Conservation (phyloP, 2,113 vertebrate species). For the Cynopterus brachyotis region DNA sequence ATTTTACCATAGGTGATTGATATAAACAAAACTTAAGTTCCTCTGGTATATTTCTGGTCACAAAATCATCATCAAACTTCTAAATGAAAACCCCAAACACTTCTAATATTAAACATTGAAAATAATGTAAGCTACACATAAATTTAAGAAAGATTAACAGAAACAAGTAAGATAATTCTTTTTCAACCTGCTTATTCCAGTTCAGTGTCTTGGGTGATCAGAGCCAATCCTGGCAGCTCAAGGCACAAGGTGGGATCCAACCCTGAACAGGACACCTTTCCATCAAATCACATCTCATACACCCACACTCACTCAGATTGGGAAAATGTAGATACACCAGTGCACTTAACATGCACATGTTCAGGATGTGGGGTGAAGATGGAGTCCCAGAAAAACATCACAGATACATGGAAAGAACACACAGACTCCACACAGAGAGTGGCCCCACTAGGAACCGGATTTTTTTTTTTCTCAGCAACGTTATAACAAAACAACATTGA, state of each 20-base stretch:
- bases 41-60: neutral
- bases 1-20: neutral
- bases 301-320: neutral
- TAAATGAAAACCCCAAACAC: neutral
- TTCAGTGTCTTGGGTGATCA: neutral
- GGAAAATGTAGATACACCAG: neutral
- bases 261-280: neutral
- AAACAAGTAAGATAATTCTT: neutral
- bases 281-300: accelerated
- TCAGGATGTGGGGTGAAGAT: neutral
- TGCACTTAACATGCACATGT: neutral
- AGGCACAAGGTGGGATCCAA: neutral
- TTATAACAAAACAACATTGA: neutral
- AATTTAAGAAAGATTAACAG: neutral
- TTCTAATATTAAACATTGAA: neutral
- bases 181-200: neutral
- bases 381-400: neutral
- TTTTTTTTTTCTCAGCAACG: neutral
- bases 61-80: neutral
- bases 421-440: neutral
- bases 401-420: neutral
- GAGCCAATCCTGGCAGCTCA: neutral
- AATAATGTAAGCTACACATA: neutral
- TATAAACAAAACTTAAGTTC: neutral
- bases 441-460: accelerated